Evolutionary conservation across 1,140 invertebrate species (phyloP), one percentile per base, ranked within the genome.

Genomic region (Theocolax elegans): DNA sequence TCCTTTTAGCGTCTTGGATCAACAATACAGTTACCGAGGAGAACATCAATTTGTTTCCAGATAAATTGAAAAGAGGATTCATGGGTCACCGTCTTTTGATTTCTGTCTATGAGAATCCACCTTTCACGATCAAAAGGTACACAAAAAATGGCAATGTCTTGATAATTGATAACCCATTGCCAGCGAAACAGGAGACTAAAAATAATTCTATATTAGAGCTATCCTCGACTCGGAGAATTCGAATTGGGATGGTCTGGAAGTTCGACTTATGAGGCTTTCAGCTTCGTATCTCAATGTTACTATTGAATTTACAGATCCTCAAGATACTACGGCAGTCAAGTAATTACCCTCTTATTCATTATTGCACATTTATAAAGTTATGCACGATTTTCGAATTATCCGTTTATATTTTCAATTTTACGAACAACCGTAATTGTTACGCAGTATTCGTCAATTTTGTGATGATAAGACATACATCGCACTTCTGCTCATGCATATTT

Each of bases 31-130:
- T 90, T 1, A 88, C 89, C 59, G 83, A 85, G 0, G 76, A 88
- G 25, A 29, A 67, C 17, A 85, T 91, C 0, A 83, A 90, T 80
- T 80, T 93, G 27, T 93, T 92, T 82, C 91, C 91, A 10, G 72
- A 77, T 3, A 93, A 93, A 83, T 88, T 92, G 75, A 79, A 75
- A 0, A 53, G 85, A 21, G 91, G 92, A 12, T 92, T 92, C 75
- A 87, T 90, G 29, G 91, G 91, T n/a, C 91, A 92, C 76, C 86
- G 90, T 49, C 90, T 93, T 76, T 80, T 89, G 40, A 86, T 93
- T 3, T 83, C 90, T 12, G 87, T 89, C 3, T 87, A 88, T 13
- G 85, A 92, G 82, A 90, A 91, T 72, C 91, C 92, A 19, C 92
- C 92, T 0, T 93, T 88, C 79, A 87, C 91, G 13, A 89, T 92